Conservation (phyloP, 2,113 vertebrate genomes). For the Salvator merianae region DNA sequence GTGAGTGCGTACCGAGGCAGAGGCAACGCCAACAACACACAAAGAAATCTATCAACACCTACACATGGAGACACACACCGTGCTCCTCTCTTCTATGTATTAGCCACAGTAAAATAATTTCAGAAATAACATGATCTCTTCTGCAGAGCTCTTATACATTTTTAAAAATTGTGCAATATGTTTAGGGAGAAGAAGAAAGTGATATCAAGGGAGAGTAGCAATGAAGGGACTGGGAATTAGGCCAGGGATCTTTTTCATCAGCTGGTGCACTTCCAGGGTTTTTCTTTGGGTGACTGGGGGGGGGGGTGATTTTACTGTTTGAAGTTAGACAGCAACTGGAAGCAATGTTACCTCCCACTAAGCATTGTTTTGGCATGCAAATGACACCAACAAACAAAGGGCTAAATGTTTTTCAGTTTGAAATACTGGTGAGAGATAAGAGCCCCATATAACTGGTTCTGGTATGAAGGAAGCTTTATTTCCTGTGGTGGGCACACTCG, state of each 20-base stretch:
- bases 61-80: too few species aligned
- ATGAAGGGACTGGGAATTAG: background rate
- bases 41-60: background rate
- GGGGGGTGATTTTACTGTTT: background rate
- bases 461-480: background rate
- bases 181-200: background rate
- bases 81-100: background rate
- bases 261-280: slow-evolving; percentile 12
- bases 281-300: background rate
- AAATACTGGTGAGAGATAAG: background rate
- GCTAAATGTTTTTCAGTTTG: background rate
- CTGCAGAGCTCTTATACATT: background rate
- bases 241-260: slow-evolving; percentile 1
- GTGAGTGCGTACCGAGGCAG: too few species aligned
- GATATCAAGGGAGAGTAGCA: background rate
- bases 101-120: background rate
- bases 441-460: background rate
- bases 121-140: background rate
- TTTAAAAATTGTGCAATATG: background rate
- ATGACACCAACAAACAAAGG: slow-evolving; percentile 6
- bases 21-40: background rate
- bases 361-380: slow-evolving; percentile 12
- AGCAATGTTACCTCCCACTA: slow-evolving; percentile 2
- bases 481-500: background rate
- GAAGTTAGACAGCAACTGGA: background rate